Base-by-base conservation (phyloP, 2,888 invertebrate genomes). In the Cataglyphis altisquamis region DNA sequence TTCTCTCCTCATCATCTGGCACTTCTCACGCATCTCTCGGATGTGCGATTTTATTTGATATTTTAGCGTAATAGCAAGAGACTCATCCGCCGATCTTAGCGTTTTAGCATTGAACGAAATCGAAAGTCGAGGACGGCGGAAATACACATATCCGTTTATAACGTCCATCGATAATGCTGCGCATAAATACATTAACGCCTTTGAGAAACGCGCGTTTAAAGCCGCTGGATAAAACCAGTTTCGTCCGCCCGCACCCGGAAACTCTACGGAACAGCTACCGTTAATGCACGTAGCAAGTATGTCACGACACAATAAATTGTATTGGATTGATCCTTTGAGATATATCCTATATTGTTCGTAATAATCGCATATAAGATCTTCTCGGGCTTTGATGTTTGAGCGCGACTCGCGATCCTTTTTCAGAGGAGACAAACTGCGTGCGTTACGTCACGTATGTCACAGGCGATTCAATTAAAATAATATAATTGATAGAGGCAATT, bases 141-240 rank as follows among this genome's bases (percentile, higher is more conserved):
- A 21, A 21, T 12, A 78, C 57, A 68, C 18, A 45, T 60, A 68
- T 78, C 67, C 41, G 67, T 25, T 78, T 41, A 36, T 36, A 78
- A 21, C 60, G 25, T 70, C 45, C 36, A 70, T 36, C 36, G 41
- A 67, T 77, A 57, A 67, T 57, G 55, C 18, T 66, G 29, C 41
- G 57, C 36, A 80, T 80, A 70, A 70, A 70, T 80, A 80, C 70
- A 25, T 45, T 52, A 8, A n/a, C 36, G 60, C 60, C 70, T 80
- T 80, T 60, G 60, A 80, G 70, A 80, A 80, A 80, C 18, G 60
- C 57, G 57, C 60, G 39, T 29, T 80, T 68, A 62, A 80, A 78
- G 48, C 8, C 78, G 60, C 70, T n/a, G 67, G 77, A 70, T 68
- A 70, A 80, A 78, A 70, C 70, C 78, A 80, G 70, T 80, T 80